A percentile compares a stretch with the other conserved stretches of the same genome.
Conservation (phyloP, 2,797 vertebrate genomes). For the Neosilurus hyrtlii region DNA sequence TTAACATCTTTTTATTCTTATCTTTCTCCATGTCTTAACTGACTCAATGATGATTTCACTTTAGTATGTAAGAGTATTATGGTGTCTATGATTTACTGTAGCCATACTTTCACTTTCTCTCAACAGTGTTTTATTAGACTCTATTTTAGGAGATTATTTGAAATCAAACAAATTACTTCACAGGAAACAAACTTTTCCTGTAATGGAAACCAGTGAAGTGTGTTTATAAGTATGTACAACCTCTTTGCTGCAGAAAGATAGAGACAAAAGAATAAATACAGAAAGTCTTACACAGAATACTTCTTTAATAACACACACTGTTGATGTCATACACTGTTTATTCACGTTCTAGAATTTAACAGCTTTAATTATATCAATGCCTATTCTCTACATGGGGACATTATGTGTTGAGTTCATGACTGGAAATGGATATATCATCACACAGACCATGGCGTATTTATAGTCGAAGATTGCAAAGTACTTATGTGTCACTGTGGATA, state of each 20-base stretch:
- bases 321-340: not conserved
- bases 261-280: not conserved
- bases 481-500: not conserved
- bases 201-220: not conserved
- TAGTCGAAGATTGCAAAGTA: not conserved
- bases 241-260: not conserved
- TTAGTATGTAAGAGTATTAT: too few species aligned
- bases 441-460: not conserved
- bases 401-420: not conserved
- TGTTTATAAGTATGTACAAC: not conserved
- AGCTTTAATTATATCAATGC: not conserved
- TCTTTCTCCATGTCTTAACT: too few species aligned
- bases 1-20: too few species aligned
- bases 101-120: too few species aligned
- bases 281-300: not conserved
- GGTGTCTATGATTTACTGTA: too few species aligned
- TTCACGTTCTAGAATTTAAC: slow-evolving; percentile 2
- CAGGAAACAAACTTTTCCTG: not conserved
- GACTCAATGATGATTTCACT: too few species aligned
- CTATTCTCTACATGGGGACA: not conserved
- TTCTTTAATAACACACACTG: not conserved
- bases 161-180: not conserved
- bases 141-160: not conserved
- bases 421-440: not conserved
- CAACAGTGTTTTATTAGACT: too few species aligned